Evolutionary conservation across 2,113 vertebrate genomes (phyloP), one percentile per base, ranked within the genome.

Genomic region (Petromus typicus): DNA sequence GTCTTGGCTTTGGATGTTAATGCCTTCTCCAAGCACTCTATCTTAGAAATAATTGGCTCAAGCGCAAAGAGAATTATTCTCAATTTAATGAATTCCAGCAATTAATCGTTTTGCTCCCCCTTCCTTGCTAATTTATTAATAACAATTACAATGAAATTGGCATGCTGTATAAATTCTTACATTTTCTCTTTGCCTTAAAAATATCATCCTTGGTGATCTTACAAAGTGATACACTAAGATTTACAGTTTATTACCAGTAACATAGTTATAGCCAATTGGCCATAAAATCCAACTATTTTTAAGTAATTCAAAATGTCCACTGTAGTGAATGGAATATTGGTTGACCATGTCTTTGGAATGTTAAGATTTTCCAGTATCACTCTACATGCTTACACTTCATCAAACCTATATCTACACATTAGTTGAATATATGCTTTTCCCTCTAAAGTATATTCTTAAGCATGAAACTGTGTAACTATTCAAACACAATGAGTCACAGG

Each of bases 61-160:
- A 95, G 93, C 94, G 98, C 97, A 98, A 98, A 98, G 92, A 98
- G 97, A 98, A 94, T 91, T 97, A 98, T 97, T 96, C 95, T 98
- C 95, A 97, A 97, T 98, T 98, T 98, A 98, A 98, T 98, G 97
- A 98, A 97, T 98, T 98, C 97, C 95, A 98, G 98, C 95, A 98
- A 98, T 98, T 98, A 95, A 98, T 98, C 96, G 61, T 97, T 98
- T 98, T 96, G 96, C 97, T 98, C 95, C 93, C 93, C 96, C 91
- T 97, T 97, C 92, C 96, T 98, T 96, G 93, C 97, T 98, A 98
- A 98, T 98, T 98, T 98, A 98, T 98, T 98, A 98, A 98, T 98
- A 98, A 98, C 97, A 98, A 98, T 98, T 98, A 98, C 97, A 98
- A 96, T 90, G 97, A 98, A 98, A 98, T 88, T 94, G 95, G 97